Percentiles rank a stretch among this genome's conserved stretches.
These are phyloP conservation scores for Nyctibius bracteatus DNA, from an alignment of 2,113 vertebrate genomes.

Conservation along the genomic window DNA sequence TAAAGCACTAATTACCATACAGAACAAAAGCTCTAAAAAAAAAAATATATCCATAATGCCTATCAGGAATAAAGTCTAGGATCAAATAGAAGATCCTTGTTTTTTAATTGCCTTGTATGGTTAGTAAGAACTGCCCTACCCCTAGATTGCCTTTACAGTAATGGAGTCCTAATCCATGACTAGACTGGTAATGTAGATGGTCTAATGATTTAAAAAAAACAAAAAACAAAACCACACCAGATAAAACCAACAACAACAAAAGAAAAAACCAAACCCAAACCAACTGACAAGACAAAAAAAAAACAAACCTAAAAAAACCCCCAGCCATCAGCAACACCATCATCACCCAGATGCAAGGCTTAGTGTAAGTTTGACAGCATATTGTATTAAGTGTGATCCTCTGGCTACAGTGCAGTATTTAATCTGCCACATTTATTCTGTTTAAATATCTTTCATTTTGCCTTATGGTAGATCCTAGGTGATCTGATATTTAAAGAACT, in stretches of 20 bases:
- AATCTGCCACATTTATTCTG: background rate
- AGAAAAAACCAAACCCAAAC: background rate
- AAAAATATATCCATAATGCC: background rate
- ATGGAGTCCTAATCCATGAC: background rate
- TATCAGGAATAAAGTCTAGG: background rate
- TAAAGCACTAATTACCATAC: background rate
- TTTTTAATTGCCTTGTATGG: background rate
- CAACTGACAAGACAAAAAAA: background rate
- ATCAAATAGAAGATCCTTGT: background rate
- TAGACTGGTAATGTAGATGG: fast-evolving
- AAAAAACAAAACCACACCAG: no score
- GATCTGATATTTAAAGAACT: background rate
- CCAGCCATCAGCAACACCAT: background rate
- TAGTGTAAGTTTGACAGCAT: background rate
- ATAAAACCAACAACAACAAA: background rate
- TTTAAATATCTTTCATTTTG: background rate
- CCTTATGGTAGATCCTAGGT: background rate
- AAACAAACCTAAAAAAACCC: background rate
- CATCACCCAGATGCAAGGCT: background rate
- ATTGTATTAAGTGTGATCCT: background rate
- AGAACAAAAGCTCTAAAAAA: background rate
- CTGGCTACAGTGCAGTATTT: background rate
- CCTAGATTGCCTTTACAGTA: background rate
- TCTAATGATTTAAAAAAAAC: background rate
- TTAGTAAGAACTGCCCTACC: background rate